These are phyloP conservation scores for Drosophila mimica DNA, from an alignment of 2,888 invertebrate genomes.

Conservation along the genomic window DNA sequence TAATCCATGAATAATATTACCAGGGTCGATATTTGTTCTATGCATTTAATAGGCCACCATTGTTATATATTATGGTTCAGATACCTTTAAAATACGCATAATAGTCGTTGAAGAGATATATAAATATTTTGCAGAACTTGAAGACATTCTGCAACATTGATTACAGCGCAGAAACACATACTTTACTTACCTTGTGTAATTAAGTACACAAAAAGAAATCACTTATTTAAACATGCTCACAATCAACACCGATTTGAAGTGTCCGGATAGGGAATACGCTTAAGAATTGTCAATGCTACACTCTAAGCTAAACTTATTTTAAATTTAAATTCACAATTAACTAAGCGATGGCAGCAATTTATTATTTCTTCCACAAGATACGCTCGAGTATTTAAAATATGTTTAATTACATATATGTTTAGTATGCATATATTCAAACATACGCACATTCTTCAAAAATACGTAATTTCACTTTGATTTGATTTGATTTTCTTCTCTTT, in stretches of 20 bases:
- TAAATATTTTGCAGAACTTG: not conserved
- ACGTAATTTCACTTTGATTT: conserved; percentile 2
- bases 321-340: not conserved
- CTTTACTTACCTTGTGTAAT: not conserved
- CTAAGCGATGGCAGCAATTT: not conserved
- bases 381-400: not conserved
- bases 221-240: conserved; percentile 1
- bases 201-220: not conserved
- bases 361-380: not conserved
- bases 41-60: not conserved
- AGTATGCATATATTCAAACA: not conserved
- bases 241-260: not conserved
- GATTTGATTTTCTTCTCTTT: not conserved
- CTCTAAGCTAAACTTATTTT: not conserved
- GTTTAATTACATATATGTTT: not conserved
- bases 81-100: conserved; percentile 3
- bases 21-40: conserved; percentile 1
- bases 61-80: not conserved
- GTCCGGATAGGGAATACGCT: not conserved
- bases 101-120: not conserved
- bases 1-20: conserved; percentile 26
- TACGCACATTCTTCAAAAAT: conserved; percentile 1
- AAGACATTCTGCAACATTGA: not conserved
- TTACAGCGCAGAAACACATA: not conserved
- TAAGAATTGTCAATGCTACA: not conserved